A percentile compares a stretch with the other conserved stretches of the same genome.
Evolutionary conservation across 2,888 invertebrate species (phyloP).

Genomic region (Cephus nigrinus): DNA sequence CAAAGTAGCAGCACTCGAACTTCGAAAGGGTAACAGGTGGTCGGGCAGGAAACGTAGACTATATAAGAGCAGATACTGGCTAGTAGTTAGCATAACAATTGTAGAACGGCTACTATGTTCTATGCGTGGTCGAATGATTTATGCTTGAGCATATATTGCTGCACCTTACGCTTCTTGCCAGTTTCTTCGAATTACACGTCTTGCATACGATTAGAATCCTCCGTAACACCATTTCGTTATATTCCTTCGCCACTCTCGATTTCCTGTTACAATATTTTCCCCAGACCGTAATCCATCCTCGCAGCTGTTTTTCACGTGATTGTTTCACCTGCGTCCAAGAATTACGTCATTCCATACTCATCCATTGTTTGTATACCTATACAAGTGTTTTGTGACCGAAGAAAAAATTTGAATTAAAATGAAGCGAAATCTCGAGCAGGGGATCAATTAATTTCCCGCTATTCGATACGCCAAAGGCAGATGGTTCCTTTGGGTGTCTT

Average conservation of each 20-base stretch:
- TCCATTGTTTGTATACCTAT: not conserved
- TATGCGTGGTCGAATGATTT: constrained; percentile 56
- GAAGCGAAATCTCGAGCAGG: not conserved
- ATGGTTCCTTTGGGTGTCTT: constrained; percentile 27
- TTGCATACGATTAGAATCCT: not conserved
- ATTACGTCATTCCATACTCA: not conserved
- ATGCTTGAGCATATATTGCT: constrained; percentile 29
- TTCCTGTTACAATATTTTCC: not conserved
- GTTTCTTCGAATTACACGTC: not conserved
- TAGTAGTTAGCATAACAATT: constrained; percentile 65
- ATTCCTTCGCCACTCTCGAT: not conserved
- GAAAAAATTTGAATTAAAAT: not conserved
- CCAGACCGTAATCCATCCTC: not conserved
- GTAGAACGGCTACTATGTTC: constrained; percentile 53
- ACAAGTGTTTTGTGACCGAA: not conserved
- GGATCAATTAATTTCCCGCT: constrained; percentile 46
- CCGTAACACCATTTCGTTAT: not conserved
- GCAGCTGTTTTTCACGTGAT: not conserved
- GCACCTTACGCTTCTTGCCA: not conserved
- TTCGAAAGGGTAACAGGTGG: constrained; percentile 63
- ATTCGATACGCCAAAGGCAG: constrained; percentile 46
- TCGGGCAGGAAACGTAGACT: constrained; percentile 62
- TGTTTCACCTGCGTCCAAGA: not conserved
- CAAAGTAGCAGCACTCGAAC: not conserved
- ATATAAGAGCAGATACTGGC: constrained; percentile 58